phyloP scores from a whole-genome alignment of 1,140 invertebrate species.

The Wiebesia pumilae region DNA sequence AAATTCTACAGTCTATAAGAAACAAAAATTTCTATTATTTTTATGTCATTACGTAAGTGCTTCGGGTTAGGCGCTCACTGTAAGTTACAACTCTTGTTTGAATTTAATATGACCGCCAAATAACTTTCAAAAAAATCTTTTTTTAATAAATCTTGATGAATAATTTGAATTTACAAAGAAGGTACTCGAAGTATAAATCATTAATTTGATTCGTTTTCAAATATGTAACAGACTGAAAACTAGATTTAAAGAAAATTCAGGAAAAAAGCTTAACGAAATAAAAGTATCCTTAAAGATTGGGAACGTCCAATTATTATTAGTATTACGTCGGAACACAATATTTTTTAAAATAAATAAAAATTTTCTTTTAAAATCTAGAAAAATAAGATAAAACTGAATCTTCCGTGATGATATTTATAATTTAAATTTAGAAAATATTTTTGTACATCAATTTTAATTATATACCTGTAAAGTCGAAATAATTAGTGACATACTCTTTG shows the following conservation, averaged over 20 bases:
- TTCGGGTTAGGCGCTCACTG: background rate
- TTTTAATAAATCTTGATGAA: background rate
- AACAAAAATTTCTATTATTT: background rate
- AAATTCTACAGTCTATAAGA: background rate
- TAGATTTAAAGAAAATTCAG: no score
- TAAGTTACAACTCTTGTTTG: background rate
- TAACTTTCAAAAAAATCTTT: background rate
- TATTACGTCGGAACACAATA: background rate
- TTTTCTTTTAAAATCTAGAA: background rate
- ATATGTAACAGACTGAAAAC: no score
- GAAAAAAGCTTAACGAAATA: background rate
- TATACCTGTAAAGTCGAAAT: background rate
- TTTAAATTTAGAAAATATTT: slow-evolving; percentile 3
- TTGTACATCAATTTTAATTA: background rate
- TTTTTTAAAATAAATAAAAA: background rate
- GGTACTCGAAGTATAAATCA: background rate
- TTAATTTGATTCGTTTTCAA: no score
- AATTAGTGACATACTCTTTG: background rate
- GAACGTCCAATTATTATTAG: background rate
- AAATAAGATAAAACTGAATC: background rate
- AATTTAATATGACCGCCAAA: background rate
- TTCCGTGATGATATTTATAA: background rate
- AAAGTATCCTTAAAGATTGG: background rate
- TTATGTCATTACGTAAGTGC: background rate
- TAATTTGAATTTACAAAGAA: background rate